phyloP scores from a whole-genome alignment of 2,797 vertebrate species.

The Labeo calbasu region DNA sequence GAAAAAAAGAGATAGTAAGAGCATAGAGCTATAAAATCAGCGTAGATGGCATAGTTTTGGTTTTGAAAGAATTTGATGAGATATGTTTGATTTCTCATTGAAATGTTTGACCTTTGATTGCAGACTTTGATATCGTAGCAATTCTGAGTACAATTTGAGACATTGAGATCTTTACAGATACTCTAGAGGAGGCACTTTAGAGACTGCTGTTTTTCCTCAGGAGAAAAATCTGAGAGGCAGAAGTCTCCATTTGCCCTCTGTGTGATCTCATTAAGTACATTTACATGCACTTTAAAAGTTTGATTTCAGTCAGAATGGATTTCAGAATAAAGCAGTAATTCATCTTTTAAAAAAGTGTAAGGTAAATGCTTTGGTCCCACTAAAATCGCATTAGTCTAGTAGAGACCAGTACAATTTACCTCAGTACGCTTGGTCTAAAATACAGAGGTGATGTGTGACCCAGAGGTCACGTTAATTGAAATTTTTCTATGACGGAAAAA shows the following conservation, averaged over 20 bases:
- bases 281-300: slow-evolving; percentile 13
- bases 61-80: not conserved
- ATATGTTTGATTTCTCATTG: not conserved
- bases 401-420: not conserved
- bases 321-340: not conserved
- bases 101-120: not conserved
- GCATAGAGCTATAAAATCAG: not conserved
- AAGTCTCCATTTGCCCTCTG: not conserved
- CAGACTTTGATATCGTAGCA: not conserved
- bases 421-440: not conserved
- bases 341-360: not conserved
- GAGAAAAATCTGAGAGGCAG: not conserved
- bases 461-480: no score
- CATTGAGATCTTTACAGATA: not conserved
- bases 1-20: not conserved
- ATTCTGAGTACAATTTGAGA: not conserved
- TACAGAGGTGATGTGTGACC: not conserved
- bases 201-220: not conserved
- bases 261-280: slow-evolving; percentile 2
- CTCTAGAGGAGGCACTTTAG: not conserved
- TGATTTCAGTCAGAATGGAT: not conserved
- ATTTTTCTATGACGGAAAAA: no score
- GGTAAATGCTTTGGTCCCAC: not conserved
- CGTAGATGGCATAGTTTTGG: not conserved
- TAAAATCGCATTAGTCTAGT: not conserved